Percentiles rank a stretch among this genome's conserved stretches.
Conservation (phyloP, 2,113 vertebrate species). For the Thymallus thymallus region DNA sequence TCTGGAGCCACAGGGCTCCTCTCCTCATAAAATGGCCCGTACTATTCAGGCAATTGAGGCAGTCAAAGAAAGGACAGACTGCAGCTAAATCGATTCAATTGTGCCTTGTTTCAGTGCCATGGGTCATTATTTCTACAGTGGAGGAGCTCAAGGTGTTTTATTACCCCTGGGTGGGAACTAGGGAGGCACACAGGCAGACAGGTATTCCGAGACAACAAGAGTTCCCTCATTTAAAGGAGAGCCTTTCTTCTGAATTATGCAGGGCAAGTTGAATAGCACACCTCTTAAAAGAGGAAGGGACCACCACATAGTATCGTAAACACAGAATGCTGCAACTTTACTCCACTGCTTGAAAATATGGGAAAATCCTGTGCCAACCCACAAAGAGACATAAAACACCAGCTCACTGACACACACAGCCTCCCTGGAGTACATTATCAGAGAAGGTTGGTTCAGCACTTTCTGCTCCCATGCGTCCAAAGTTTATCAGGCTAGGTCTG, state of each 20-base stretch:
- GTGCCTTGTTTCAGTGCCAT: neutral
- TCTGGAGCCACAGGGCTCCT: neutral
- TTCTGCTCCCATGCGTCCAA: neutral
- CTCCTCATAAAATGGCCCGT: neutral
- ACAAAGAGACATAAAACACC: no score
- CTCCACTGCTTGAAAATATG: neutral
- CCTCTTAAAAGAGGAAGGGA: neutral
- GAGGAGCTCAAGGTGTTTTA: slow-evolving; percentile 3
- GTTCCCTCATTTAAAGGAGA: neutral
- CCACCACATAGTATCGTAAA: neutral
- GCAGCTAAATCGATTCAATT: slow-evolving; percentile 5
- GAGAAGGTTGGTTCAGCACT: no score
- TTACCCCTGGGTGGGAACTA: neutral
- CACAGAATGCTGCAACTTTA: neutral
- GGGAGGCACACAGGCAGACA: neutral
- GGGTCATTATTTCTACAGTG: neutral
- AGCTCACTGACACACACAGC: neutral
- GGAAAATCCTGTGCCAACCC: neutral
- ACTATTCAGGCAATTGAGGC: neutral
- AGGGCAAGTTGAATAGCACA: neutral
- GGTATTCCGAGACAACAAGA: neutral
- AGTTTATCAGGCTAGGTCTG: neutral
- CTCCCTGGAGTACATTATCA: neutral
- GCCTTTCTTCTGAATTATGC: neutral
- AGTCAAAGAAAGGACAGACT: slow-evolving; percentile 1